A percentile compares a stretch with the other conserved stretches of the same genome.
Conservation (phyloP, 2,797 vertebrate genomes). For the Diplodus sargus region DNA sequence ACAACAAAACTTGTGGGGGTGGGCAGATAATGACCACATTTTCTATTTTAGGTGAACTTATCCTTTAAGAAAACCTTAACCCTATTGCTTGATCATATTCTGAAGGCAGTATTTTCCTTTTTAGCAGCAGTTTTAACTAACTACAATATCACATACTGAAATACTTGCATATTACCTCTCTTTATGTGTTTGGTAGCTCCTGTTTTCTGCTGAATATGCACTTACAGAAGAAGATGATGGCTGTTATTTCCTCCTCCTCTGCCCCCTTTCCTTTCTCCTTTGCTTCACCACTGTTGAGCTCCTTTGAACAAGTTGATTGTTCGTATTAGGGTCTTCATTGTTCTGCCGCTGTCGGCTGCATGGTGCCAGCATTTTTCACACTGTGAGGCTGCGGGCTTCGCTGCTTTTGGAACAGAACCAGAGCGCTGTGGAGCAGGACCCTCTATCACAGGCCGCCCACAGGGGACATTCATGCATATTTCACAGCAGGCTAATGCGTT, state of each 20-base stretch:
- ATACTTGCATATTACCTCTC: neutral
- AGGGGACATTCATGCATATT: neutral
- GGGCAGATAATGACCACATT: too few species aligned
- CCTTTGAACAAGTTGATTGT: conserved; percentile 5
- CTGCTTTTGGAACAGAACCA: conserved; percentile 18
- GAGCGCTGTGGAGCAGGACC: neutral
- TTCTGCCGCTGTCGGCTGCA: conserved; percentile 14
- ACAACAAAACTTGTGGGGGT: too few species aligned
- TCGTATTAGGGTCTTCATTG: neutral
- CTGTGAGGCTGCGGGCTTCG: conserved; percentile 1
- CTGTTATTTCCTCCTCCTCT: neutral
- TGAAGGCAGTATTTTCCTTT: conserved; percentile 3
- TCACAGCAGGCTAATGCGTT: conserved; percentile 6
- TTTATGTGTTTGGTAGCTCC: neutral
- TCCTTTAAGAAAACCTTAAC: too few species aligned
- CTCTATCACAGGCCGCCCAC: conserved; percentile 5
- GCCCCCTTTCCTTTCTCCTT: neutral
- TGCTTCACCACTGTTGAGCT: neutral
- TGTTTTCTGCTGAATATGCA: neutral
- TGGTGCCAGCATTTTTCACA: conserved; percentile 9
- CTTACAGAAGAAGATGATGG: neutral
- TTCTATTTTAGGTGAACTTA: too few species aligned
- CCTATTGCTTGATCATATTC: too few species aligned
- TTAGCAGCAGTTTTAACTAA: neutral
- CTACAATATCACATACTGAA: neutral